Conservation (phyloP, 2,888 invertebrate species). For the Mechanitis mazaeus region DNA sequence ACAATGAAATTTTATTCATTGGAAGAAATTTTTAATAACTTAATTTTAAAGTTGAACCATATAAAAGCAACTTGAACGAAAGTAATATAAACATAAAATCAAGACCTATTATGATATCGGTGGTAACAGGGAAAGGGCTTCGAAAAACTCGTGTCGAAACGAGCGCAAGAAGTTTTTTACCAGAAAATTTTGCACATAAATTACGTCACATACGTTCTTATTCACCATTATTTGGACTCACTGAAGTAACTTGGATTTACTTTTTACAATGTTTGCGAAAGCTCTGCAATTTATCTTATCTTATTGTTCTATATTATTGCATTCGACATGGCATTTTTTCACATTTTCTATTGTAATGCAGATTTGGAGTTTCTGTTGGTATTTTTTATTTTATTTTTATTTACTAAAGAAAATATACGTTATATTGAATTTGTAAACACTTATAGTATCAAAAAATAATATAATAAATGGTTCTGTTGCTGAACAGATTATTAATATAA, state of each 20-base stretch:
- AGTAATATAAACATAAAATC: constrained; percentile 47
- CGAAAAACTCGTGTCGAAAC: constrained; percentile 48
- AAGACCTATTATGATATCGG: constrained; percentile 44
- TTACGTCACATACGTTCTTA: constrained; percentile 65
- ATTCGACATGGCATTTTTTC: not conserved
- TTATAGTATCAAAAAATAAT: too few species aligned
- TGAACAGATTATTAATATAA: too few species aligned
- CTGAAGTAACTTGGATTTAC: constrained; percentile 41
- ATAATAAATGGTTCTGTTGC: too few species aligned
- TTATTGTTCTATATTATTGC: constrained; percentile 14
- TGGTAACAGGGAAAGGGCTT: constrained; percentile 33
- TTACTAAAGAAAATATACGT: too few species aligned
- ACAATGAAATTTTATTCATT: too few species aligned
- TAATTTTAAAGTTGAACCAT: constrained; percentile 7
- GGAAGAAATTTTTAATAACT: not conserved
- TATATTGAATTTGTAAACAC: too few species aligned
- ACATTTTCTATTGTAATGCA: not conserved
- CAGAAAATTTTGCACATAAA: constrained; percentile 64
- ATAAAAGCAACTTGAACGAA: constrained; percentile 33
- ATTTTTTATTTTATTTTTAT: too few species aligned
- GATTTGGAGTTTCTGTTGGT: too few species aligned
- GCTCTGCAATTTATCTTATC: constrained; percentile 51
- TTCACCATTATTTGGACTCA: constrained; percentile 64
- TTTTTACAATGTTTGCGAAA: constrained; percentile 59
- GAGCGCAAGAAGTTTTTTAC: constrained; percentile 53